Evolutionary conservation across 2,797 vertebrate species (phyloP).

Genomic region (Anguilla megastoma): DNA sequence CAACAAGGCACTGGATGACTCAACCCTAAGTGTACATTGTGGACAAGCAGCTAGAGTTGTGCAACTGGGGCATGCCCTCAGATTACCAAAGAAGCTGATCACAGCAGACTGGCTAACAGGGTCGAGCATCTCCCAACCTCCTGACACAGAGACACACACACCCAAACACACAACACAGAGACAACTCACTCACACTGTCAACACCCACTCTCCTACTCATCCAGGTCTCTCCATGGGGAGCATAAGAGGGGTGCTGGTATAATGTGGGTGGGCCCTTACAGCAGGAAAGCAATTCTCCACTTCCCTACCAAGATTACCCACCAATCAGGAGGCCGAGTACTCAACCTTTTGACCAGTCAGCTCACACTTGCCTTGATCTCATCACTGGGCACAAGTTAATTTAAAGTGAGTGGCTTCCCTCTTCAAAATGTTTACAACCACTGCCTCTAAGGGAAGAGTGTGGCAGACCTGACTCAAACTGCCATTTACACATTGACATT

Average conservation of each 20-base stretch:
- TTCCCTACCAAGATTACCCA: constrained; percentile 89
- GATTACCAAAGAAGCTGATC: constrained; percentile 72
- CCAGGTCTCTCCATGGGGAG: constrained; percentile 39
- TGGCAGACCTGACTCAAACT: background rate
- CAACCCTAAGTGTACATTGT: background rate
- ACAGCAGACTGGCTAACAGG: constrained; percentile 53
- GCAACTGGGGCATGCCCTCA: constrained; percentile 59
- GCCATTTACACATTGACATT: background rate
- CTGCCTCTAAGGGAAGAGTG: background rate
- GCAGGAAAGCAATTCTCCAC: constrained; percentile 70
- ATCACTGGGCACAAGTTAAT: constrained; percentile 70
- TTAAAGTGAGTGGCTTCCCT: background rate
- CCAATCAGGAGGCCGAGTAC: constrained; percentile 62
- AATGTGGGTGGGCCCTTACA: constrained; percentile 90
- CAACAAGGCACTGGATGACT: background rate
- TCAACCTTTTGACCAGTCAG: constrained; percentile 61
- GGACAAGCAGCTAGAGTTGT: background rate
- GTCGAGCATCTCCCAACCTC: constrained; percentile 47
- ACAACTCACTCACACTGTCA: constrained; percentile 53
- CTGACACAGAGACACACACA: constrained; percentile 55
- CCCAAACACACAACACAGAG: constrained; percentile 41
- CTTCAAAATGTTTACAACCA: background rate
- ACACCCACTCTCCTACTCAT: constrained; percentile 38
- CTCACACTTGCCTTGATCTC: constrained; percentile 84
- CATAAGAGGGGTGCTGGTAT: constrained; percentile 49